Percentiles rank a stretch among this genome's conserved stretches.
Conservation (phyloP, 2,113 vertebrate genomes). For the Labrus mixtus region DNA sequence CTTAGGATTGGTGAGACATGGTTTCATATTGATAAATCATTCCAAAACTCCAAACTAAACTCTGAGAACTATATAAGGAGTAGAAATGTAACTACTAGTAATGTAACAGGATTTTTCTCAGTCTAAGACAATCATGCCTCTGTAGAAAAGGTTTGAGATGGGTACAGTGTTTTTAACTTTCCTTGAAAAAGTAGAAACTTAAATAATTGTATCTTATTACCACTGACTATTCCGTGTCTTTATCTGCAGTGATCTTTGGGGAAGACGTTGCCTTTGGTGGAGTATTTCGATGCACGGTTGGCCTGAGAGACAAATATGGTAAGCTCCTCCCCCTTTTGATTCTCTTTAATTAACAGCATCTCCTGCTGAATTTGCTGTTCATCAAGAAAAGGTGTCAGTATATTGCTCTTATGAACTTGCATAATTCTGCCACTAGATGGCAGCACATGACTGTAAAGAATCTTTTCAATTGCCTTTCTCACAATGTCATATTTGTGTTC, state of each 20-base stretch:
- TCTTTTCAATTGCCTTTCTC: no score
- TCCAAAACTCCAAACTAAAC: no score
- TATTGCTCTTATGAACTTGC: background rate
- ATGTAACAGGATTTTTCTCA: background rate
- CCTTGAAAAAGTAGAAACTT: no score
- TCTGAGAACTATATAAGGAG: no score
- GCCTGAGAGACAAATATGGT: conserved; percentile 98
- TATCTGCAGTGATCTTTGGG: conserved; percentile 93
- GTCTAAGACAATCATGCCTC: background rate
- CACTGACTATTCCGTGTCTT: conserved; percentile 27
- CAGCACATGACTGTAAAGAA: conserved; percentile 46
- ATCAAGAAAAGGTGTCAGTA: background rate
- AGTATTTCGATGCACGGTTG: conserved; percentile 98
- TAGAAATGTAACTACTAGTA: no score
- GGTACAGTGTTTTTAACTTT: no score
- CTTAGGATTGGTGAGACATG: no score
- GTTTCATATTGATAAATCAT: no score
- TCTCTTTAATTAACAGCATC: background rate
- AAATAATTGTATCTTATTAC: background rate
- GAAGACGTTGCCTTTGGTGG: conserved; percentile 99
- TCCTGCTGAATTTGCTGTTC: background rate
- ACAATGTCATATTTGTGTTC: conserved; percentile 13
- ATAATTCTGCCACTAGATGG: conserved; percentile 61
- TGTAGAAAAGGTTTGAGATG: no score
- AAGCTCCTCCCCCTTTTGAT: conserved; percentile 58